Percentiles rank a stretch among this genome's conserved stretches.
Conservation (phyloP, 2,888 invertebrate species). For the Apodemia zela region DNA sequence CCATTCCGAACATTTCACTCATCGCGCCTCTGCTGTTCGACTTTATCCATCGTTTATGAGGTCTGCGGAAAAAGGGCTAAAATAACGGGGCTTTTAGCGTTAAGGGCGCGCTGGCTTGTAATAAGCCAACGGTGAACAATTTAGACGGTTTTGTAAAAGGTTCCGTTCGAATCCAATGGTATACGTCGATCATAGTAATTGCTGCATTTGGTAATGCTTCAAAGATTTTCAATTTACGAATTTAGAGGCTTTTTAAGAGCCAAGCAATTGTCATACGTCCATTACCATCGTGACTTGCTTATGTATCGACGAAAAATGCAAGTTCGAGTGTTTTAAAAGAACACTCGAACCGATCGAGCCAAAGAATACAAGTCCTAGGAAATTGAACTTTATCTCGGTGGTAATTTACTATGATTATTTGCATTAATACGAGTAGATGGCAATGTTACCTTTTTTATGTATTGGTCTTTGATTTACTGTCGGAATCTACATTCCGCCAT, state of each 20-base stretch:
- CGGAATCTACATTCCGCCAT: too few relatives aligned
- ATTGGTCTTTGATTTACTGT: too few relatives aligned
- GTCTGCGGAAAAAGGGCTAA: constrained; percentile 40
- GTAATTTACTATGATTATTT: too few relatives aligned
- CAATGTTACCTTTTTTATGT: too few relatives aligned
- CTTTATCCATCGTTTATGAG: constrained; percentile 47
- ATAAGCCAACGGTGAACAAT: constrained; percentile 41
- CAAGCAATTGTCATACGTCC: too few relatives aligned
- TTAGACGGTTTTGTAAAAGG: constrained; percentile 38
- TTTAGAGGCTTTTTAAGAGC: not conserved
- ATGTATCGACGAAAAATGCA: too few relatives aligned
- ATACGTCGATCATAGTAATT: constrained; percentile 3
- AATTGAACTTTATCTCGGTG: too few relatives aligned
- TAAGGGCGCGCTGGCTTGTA: constrained; percentile 45
- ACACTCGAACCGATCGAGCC: too few relatives aligned
- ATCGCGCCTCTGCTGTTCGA: not conserved
- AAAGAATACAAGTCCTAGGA: too few relatives aligned
- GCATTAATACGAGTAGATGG: too few relatives aligned
- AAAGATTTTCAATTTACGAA: not conserved
- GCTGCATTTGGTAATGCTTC: not conserved
- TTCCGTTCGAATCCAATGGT: constrained; percentile 23
- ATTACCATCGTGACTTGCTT: too few relatives aligned
- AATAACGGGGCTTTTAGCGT: constrained; percentile 52
- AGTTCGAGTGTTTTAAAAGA: too few relatives aligned
- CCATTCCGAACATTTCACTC: not conserved